These are phyloP conservation scores for Nomada ruficornis DNA, from an alignment of 2,888 invertebrate species.

Conservation along the genomic window DNA sequence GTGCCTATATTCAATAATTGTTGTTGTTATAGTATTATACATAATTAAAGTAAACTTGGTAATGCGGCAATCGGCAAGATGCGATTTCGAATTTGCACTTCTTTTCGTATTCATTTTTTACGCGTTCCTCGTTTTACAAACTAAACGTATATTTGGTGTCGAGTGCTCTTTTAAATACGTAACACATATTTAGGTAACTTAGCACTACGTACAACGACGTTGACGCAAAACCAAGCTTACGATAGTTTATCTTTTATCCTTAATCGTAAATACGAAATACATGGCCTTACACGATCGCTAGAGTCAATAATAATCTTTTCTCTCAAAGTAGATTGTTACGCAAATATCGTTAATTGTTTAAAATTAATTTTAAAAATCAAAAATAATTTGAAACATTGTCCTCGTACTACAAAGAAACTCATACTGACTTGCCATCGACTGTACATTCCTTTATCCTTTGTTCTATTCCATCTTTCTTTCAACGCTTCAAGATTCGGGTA, in stretches of 20 bases:
- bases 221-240: constrained; percentile 56
- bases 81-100: constrained; percentile 26
- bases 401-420: constrained; percentile 13
- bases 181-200: constrained; percentile 49
- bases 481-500: constrained; percentile 41
- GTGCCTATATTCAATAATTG: constrained; percentile 63
- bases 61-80: constrained; percentile 55
- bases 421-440: constrained; percentile 33
- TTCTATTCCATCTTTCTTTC: background rate
- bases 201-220: constrained; percentile 24
- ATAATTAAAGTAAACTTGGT: constrained; percentile 73
- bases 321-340: constrained; percentile 49
- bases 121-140: constrained; percentile 10
- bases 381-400: constrained; percentile 34
- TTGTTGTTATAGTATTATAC: constrained; percentile 74
- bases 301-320: constrained; percentile 64
- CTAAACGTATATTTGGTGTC: constrained; percentile 33
- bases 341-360: constrained; percentile 56
- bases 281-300: constrained; percentile 79
- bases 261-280: constrained; percentile 81
- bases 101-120: background rate
- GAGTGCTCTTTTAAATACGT: constrained; percentile 36
- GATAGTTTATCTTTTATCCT: constrained; percentile 61
- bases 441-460: constrained; percentile 1
- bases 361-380: constrained; percentile 53